These are phyloP conservation scores for Teleopsis dalmanni DNA, from an alignment of 1,140 invertebrate species.

Conservation along the genomic window DNA sequence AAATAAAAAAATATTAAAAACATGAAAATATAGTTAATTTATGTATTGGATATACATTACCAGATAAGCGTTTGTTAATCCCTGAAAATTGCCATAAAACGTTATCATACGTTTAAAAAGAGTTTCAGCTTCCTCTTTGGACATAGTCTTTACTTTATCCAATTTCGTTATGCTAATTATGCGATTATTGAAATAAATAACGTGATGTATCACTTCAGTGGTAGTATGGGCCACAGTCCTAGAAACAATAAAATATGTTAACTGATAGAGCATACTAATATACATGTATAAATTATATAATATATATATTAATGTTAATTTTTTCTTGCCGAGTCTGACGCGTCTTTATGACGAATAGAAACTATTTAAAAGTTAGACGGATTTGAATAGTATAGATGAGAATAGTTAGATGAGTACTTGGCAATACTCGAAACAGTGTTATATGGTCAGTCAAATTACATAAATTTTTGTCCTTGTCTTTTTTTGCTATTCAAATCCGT, in stretches of 20 bases:
- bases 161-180: conserved; percentile 33
- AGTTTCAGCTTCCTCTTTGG: conserved; percentile 39
- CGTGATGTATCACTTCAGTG: conserved; percentile 34
- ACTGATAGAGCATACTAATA: no score
- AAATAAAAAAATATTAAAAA: not conserved
- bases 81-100: conserved; percentile 33
- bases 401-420: no score
- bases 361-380: no score
- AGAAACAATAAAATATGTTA: not conserved
- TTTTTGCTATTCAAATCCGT: no score
- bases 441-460: no score
- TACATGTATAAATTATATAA: no score
- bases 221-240: conserved; percentile 35
- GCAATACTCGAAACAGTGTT: no score
- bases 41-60: conserved; percentile 16
- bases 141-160: conserved; percentile 33
- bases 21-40: not conserved
- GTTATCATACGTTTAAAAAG: conserved; percentile 29
- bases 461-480: no score
- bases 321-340: no score
- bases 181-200: conserved; percentile 33
- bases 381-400: no score
- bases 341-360: no score
- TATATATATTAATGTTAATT: no score
- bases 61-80: conserved; percentile 30